Evolutionary conservation across 1,140 invertebrate species (phyloP).

Genomic region (Maniola jurtina): DNA sequence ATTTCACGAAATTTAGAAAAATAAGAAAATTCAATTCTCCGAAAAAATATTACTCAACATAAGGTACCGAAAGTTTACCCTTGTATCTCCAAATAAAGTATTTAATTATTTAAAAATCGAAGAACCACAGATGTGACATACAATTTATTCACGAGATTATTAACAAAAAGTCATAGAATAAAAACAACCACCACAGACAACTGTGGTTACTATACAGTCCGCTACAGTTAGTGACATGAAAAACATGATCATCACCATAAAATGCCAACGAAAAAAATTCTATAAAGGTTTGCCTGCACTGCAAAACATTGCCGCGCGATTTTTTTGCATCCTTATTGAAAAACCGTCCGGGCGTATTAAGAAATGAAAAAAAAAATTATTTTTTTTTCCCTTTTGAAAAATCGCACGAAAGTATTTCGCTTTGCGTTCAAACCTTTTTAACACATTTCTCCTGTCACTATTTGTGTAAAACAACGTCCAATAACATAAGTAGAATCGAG

Average conservation of each 20-base stretch:
- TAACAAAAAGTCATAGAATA: not conserved
- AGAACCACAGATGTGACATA: not conserved
- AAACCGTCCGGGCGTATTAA: no score
- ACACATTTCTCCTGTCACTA: constrained; percentile 2
- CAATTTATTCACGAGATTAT: not conserved
- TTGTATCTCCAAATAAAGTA: not conserved
- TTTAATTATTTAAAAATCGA: not conserved
- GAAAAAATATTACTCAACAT: no score
- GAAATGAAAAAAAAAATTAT: no score
- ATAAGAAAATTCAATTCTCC: not conserved
- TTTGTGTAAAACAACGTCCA: not conserved
- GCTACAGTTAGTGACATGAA: not conserved
- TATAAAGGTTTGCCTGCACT: not conserved
- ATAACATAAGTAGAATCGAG: not conserved
- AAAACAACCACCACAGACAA: not conserved
- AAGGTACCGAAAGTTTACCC: no score
- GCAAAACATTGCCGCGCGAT: not conserved
- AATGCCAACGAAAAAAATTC: not conserved
- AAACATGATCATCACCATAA: not conserved
- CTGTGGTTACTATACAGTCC: not conserved
- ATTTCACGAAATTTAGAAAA: no score
- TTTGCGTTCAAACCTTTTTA: not conserved
- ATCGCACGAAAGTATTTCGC: not conserved
- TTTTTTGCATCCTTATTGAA: not conserved
- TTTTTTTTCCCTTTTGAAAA: no score